A percentile compares a stretch with the other conserved stretches of the same genome.
Conservation (phyloP, 2,888 invertebrate species). For the Ecdyonurus torrentis region DNA sequence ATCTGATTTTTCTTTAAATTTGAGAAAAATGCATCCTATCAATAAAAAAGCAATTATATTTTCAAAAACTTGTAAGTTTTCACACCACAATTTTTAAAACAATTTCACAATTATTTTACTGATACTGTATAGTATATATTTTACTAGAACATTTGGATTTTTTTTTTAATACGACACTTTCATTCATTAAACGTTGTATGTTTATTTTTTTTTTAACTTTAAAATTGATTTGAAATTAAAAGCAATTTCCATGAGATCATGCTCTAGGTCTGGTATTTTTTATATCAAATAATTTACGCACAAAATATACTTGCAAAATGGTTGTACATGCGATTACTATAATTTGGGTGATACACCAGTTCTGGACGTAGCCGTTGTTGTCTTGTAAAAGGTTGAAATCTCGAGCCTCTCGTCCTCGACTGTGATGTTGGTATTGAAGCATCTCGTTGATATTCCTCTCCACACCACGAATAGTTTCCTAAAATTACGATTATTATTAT, state of each 20-base stretch:
- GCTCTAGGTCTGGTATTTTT: conserved; percentile 25
- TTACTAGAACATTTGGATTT: too few relatives aligned
- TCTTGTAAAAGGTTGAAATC: conserved; percentile 65
- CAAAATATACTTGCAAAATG: conserved; percentile 68
- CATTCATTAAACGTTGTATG: too few relatives aligned
- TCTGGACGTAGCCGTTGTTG: conserved; percentile 72
- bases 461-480: conserved; percentile 57
- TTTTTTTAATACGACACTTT: too few relatives aligned
- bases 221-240: not conserved
- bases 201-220: too few relatives aligned
- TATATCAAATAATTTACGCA: conserved; percentile 73
- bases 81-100: too few relatives aligned
- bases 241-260: conserved; percentile 1
- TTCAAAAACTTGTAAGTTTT: too few relatives aligned
- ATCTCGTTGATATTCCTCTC: conserved; percentile 76
- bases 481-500: too few relatives aligned
- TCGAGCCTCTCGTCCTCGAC: conserved; percentile 60
- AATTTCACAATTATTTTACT: too few relatives aligned
- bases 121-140: too few relatives aligned
- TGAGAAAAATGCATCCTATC: too few relatives aligned
- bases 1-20: too few relatives aligned
- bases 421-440: conserved; percentile 64
- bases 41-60: too few relatives aligned
- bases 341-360: conserved; percentile 80
- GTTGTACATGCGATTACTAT: conserved; percentile 64